phyloP scores from a whole-genome alignment of 2,113 vertebrate genomes.

The Romanogobio albipinnatus region DNA sequence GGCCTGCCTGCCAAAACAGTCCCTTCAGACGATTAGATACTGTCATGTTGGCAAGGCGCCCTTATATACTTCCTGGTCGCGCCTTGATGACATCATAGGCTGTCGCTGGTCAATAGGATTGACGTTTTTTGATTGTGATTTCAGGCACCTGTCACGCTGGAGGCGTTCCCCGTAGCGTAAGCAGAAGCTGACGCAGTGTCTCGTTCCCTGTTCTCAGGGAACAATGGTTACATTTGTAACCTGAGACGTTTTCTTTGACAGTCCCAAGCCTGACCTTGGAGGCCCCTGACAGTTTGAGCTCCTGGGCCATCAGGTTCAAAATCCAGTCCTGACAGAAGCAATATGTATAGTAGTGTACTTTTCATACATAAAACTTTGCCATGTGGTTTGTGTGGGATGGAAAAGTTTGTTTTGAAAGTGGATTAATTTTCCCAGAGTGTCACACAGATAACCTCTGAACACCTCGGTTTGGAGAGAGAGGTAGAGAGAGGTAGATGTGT shows the following conservation, averaged over 20 bases:
- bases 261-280: neutral
- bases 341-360: neutral
- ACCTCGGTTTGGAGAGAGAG: slow-evolving; percentile 45
- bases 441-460: slow-evolving; percentile 32
- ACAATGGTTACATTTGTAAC: no score
- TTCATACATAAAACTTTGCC: neutral
- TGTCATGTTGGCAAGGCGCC: no score
- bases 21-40: no score
- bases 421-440: slow-evolving; percentile 43
- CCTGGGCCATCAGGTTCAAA: neutral
- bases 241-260: neutral
- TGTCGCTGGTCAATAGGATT: no score
- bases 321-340: neutral
- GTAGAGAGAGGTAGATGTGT: slow-evolving; percentile 62
- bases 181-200: no score
- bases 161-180: no score
- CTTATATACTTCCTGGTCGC: no score
- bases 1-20: no score
- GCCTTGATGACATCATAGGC: no score
- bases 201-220: no score
- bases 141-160: no score
- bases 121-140: no score
- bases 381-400: slow-evolving; percentile 11
- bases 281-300: neutral
- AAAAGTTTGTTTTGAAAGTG: slow-evolving; percentile 29